phyloP scores from a whole-genome alignment of 2,797 vertebrate genomes.

The Sebastes iracundus region DNA sequence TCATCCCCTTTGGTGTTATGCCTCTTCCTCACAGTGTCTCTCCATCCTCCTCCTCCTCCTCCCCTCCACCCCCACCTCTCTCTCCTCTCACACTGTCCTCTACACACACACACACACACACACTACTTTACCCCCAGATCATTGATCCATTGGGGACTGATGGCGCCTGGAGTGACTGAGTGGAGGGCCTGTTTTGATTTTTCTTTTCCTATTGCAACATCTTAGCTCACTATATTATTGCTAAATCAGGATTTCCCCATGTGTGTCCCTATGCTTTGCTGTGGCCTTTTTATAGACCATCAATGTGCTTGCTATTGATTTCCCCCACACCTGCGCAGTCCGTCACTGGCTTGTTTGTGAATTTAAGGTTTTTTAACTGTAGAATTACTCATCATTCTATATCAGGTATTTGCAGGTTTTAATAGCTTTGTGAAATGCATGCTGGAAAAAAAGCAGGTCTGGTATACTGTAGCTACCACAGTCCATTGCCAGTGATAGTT shows the following conservation, averaged over 20 bases:
- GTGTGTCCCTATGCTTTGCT: slow-evolving; percentile 31
- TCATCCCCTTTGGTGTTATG: neutral
- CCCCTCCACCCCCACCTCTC: neutral
- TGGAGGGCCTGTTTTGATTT: slow-evolving; percentile 29
- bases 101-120: slow-evolving; percentile 24
- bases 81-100: neutral
- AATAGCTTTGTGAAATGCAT: neutral
- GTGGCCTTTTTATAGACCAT: slow-evolving; percentile 25
- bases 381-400: neutral
- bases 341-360: neutral
- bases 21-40: slow-evolving; percentile 7
- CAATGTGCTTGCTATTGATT: slow-evolving; percentile 30
- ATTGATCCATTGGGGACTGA: slow-evolving; percentile 59
- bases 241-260: slow-evolving; percentile 26
- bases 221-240: slow-evolving; percentile 3
- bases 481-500: neutral
- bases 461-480: neutral
- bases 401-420: neutral
- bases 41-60: neutral
- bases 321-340: neutral
- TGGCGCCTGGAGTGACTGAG: slow-evolving; percentile 55
- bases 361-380: neutral
- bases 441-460: neutral
- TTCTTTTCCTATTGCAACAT: neutral
- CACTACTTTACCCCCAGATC: slow-evolving; percentile 46